Base-by-base conservation (phyloP, 2,888 invertebrate species). In the Diachrysia chrysitis region DNA sequence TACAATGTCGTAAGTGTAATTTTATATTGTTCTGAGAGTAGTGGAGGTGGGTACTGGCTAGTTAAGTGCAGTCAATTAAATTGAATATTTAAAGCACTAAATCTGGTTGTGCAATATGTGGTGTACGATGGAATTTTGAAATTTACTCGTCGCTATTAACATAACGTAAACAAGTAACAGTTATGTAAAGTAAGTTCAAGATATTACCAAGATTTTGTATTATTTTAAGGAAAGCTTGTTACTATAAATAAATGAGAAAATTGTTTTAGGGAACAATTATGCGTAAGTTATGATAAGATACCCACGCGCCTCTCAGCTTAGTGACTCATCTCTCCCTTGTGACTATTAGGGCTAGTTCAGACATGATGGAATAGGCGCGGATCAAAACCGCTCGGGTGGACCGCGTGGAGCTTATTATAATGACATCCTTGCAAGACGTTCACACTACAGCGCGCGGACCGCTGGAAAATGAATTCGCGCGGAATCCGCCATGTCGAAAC, bases 1-100 rank as follows among this genome's bases (percentile, higher is more conserved):
- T 53, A 53, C 9, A 16, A 14, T 66, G 78, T 76, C 71, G 55
- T 53, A 63, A 70, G 58, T 72, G 69, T 71, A 63, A 72, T 69
- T 71, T 76, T 63, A 74, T 66, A 63, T 71, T 76, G 61, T 75
- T 78, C 58, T 63, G 55, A n/a, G 23, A 17, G 46, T 12, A 63
- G 35, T 48, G 23, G 29, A 46, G 58, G 54, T 35, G 48, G 37
- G 54, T 21, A 42, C n/a, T 42, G 55, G 42, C 29, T 32, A 21
- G 48, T 46, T 17, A 3, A 19, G 21, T 48, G 19, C 14, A 16
- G 12, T 10, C 19, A 19, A 21, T 51, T 12, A 21, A 51, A 21
- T 19, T 17, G 5, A 10, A 10, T 17, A 12, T 35, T 12, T 4
- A n/a, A 48, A 48, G 2, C 19, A 48, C 6, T 51, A 12, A 10